Evolutionary conservation across 2,888 invertebrate genomes (phyloP), one percentile per base, ranked within the genome.

Genomic region (Monoplex corrugatus): DNA sequence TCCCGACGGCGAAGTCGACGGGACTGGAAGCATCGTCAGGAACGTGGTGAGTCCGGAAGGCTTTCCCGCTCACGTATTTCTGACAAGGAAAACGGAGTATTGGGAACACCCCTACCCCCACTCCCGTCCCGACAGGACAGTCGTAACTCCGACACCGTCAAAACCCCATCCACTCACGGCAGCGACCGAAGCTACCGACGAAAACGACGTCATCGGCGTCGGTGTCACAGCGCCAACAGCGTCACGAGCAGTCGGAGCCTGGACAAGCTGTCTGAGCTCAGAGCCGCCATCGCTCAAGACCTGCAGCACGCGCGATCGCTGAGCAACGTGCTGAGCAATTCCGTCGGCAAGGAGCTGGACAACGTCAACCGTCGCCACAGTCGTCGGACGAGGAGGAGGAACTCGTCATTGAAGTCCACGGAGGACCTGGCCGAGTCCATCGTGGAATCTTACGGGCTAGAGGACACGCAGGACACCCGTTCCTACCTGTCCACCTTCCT

Each of bases 391-490:
- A 28, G 87, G 44, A 84, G 75, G 83, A 84, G 89, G 45, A 90
- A 90, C 63, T 91, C 90, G 23, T 90, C 91, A 8, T 44, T 89
- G 28, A 90, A 88, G 83, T 91, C 92, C 28, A 78, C 90, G 16
- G 92, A 93, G 57, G 94, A 94, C 72, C 91, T 95, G 19, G 94
- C 93, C 3, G 94, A 93, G 19, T 94, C 94, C 23, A 94, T 95
- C 35, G 93, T 93, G 23, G 91, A 93, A 83, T 93, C 93, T 10
- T 94, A 94, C 89, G 92, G 94, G 72, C 90, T 95, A 10, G 94
- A 92, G 13, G 93, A 93, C n/a, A 92, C 91, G 45, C 89, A 88
- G 19, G 94, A 95, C 86, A 93, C 93, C 1, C 91, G 92, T 43
- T 93, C 93, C 1, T 94, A 93, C 87, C 92, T 95, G 13, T 93